Evolutionary conservation across 2,888 invertebrate genomes (phyloP).

Genomic region (Sarcophaga rosellei): DNA sequence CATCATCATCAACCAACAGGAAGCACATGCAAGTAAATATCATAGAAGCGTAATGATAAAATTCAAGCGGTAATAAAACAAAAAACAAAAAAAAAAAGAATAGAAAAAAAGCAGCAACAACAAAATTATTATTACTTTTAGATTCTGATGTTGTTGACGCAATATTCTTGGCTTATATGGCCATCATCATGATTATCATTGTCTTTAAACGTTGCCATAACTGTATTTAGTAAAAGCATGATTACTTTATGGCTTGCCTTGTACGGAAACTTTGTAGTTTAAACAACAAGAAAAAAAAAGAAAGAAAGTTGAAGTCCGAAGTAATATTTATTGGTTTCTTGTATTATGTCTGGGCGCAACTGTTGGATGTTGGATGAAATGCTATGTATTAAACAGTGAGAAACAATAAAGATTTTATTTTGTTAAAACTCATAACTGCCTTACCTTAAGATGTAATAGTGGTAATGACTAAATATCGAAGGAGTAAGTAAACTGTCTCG

Average conservation of each 20-base stretch:
- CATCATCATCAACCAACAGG: constrained; percentile 7
- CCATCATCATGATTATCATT: constrained; percentile 39
- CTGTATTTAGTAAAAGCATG: constrained; percentile 35
- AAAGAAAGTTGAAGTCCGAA: background rate
- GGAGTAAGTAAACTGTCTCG: too few species aligned
- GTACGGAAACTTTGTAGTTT: constrained; percentile 44
- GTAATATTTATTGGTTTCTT: too few species aligned
- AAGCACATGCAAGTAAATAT: constrained; percentile 44
- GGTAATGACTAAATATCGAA: too few species aligned
- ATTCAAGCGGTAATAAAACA: constrained; percentile 16
- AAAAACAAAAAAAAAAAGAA: background rate
- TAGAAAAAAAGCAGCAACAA: background rate
- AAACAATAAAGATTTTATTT: too few species aligned
- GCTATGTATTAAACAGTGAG: too few species aligned
- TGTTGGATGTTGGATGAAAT: too few species aligned
- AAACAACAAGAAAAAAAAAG: background rate
- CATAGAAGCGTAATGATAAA: constrained; percentile 29
- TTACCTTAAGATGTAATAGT: too few species aligned
- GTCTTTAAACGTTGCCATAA: constrained; percentile 24
- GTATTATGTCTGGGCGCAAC: too few species aligned
- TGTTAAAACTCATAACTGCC: too few species aligned
- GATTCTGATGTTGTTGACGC: constrained; percentile 21
- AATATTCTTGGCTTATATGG: constrained; percentile 22
- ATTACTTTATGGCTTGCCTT: constrained; percentile 47
- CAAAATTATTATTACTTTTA: constrained; percentile 41